Evolutionary conservation across 2,888 invertebrate genomes (phyloP).

Genomic region (Amblyteles armatorius): DNA sequence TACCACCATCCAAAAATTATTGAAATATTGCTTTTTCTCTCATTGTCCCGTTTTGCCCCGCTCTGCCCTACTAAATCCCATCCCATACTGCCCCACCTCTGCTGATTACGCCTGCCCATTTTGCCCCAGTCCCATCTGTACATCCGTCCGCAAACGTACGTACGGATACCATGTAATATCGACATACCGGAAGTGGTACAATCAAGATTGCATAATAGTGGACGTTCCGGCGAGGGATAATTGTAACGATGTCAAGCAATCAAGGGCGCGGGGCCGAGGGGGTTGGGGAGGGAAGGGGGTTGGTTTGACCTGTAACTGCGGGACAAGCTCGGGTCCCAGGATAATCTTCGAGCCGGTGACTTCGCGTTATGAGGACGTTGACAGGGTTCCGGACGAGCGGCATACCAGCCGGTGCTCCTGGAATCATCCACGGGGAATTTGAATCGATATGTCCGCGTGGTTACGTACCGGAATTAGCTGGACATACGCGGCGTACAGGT

Average conservation of each 20-base stretch:
- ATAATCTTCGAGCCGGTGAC: conserved; percentile 53
- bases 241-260: conserved; percentile 16
- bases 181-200: conserved; percentile 6
- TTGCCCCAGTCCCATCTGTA: not conserved
- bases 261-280: not conserved
- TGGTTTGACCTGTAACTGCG: conserved; percentile 7
- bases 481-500: conserved; percentile 70
- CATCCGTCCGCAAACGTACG: not conserved
- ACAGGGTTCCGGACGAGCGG: conserved; percentile 21
- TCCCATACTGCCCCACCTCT: not conserved
- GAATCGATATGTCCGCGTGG: conserved; percentile 75
- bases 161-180: not conserved
- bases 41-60: no score
- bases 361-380: conserved; percentile 55
- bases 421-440: conserved; percentile 72
- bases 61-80: not conserved
- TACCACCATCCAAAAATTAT: no score
- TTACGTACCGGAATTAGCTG: conserved; percentile 76
- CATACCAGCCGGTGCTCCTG: conserved; percentile 5
- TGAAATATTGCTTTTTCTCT: no score
- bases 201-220: conserved; percentile 30
- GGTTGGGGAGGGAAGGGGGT: not conserved
- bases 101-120: not conserved
- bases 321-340: conserved; percentile 42
- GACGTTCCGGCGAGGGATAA: not conserved